Evolutionary conservation across 2,888 invertebrate species (phyloP), one percentile per base, ranked within the genome.

Genomic region (Drepanosiphum platanoidis): DNA sequence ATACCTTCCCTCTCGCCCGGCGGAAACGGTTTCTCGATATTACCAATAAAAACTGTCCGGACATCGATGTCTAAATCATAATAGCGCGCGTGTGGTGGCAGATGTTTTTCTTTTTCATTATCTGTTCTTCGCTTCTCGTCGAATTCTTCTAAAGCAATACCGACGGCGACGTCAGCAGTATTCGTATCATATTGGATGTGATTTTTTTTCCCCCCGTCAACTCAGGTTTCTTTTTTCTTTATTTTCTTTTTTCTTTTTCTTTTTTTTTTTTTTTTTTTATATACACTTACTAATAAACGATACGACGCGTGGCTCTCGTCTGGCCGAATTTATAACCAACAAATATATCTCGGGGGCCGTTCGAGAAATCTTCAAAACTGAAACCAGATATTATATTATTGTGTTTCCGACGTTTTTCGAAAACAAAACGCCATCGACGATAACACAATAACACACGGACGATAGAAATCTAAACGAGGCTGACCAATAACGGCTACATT

Each of bases 31-130:
- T 68, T 52, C 34, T 34, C 15, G 34, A 34, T 68, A 79, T 79
- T 46, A 68, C 46, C 30, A 80, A 80, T 80, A 80, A 80, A 80
- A 81, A 58, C 36, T 13, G 81, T 81, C 39, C 52, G 18, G 34
- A 46, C 66, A 66, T 36, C 30, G 64, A 70, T 22, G 58, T 71
- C 70, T 81, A 58, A 81, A 81, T 80, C 70, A 71, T 71, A 70
- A 70, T 30, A n/a, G 13, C 68, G 27, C 32, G 27, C 66, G 58
- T 32, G 39, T 13, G 61, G 22, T 3, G 36, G 5, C 71, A 81
- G 71, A 71, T 81, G 70, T 71, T 70, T 80, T n/a, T 34, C 13
- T 70, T 71, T 22, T 58, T 70, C 80, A 58, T 71, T 81, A 46
- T 30, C 58, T 15, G 30, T 39, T 61, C 22, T 71, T 80, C 36